Evolutionary conservation across 1,140 invertebrate genomes (phyloP), one percentile per base, ranked within the genome.

Genomic region (Periplaneta americana): DNA sequence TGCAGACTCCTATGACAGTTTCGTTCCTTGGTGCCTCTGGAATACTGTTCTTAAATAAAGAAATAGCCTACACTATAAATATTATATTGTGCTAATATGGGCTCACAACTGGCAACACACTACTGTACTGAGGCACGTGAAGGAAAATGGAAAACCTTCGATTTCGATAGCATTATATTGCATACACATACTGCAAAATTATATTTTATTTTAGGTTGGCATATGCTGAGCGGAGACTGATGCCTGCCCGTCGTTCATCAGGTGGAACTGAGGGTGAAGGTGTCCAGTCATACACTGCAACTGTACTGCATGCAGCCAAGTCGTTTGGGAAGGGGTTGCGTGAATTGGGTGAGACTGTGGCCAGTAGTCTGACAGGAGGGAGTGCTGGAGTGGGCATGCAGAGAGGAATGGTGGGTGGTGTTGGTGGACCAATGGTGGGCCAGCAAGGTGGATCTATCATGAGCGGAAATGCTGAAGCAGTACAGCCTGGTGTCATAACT

Each of bases 231-330:
- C 89, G 90, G 80, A 86, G 91, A 86, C 85, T 94, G 34, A 87
- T 91, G 15, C 87, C 91, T 4, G 85, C 90, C 74, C 90, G 91
- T 82, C 91, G 92, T 85, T 92, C 91, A 39, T 89, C 89, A 83
- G 93, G 92, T 31, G 93, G 93, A 18, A 76, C 36, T 5, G 81
- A 81, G 35, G 90, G 89, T 36, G 91, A 92, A 84, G 92, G 93
- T 31, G 91, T 95, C 15, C 94, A 96, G 85, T 98, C 97, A 84
- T 99, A 99, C 86, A 98, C 97, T 78, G 97, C 98, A 1, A 98
- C 97, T 0, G 95, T 99, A 75, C 91, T 99, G 22, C 97, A 98
- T 88, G 97, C 97, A 32, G 98, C 98, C 32, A 99, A 99, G 89
- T 97, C 94, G 28, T 88, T 97, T 13, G 95, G 95, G 34, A 95